Evolutionary conservation across 2,113 vertebrate genomes (phyloP), one percentile per base, ranked within the genome.

Genomic region (Heloderma charlesbogerti): DNA sequence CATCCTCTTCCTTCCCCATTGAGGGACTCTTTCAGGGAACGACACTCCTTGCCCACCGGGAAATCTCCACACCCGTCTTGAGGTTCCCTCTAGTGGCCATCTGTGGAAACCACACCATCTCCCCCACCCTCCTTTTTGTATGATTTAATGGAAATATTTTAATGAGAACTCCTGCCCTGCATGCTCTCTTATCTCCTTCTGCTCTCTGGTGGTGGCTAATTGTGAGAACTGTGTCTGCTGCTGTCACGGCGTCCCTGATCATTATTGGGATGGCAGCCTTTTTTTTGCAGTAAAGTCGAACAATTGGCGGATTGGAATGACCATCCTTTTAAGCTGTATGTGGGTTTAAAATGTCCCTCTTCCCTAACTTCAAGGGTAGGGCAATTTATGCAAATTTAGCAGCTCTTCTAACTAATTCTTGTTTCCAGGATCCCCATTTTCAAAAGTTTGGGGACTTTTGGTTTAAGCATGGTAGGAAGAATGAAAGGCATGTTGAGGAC

Each of bases 181-280:
- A 90, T 86, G 89, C 66, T 79, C 18, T 88, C 77, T 51, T 67
- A 8, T 89, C n/a, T 54, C 63, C 66, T 79, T 40, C 18, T 51
- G 20, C 72, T 34, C 43, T 48, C 57, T 86, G 12, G 40, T 45
- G 6, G 71, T 60, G 12, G 54, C 88, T 84, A 29, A n/a, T 20
- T 34, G 37, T 80, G 74, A n/a, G 74, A 79, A 67, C 57, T 69
- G 74, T 27, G 51, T 25, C 40, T 1, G 0, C 63, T 34, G 25
- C n/a, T 63, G 12, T 67, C 60, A 18, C 4, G 13, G 22, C 63
- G 54, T 9, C 75, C 40, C 45, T 69, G 7, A 29, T 54, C 67
- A 29, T 69, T 69, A 13, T 37, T 71, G 74, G 40, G 29, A 69
- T 80, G 31, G 18, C 10, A 3, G 74, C 18, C 81, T 18, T 80